Base-by-base conservation (phyloP, 2,888 invertebrate genomes). In the Piscicola geometra region DNA sequence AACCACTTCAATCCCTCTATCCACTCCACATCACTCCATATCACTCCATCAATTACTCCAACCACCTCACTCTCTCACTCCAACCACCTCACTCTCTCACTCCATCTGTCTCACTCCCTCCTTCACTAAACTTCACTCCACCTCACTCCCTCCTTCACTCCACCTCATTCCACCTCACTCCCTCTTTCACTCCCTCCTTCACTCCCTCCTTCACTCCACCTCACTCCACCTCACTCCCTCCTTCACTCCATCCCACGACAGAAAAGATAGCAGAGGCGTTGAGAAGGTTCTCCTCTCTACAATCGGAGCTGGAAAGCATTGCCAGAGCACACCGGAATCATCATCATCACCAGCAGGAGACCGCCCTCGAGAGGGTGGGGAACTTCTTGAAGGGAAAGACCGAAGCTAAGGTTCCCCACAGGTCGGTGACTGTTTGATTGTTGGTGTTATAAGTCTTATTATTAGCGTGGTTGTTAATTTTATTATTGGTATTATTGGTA, bases 231-330 rank as follows among this genome's bases (percentile, higher is more conserved):
- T 15, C 41, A 41, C 5, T 15, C 41, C 5, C 5, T 15, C 41
- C 5, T 15, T 15, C 41, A 41, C 41, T 9, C 41, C 41, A 41
- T 15, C 41, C 21, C 21, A 25, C 78, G 77, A 66, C 86, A 91
- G 95, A 97, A 87, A 98, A 98, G 86, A 88, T 98, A 81, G 97
- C 98, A 0, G 98, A 98, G 88, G 98, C 97, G 0, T 95, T 93
- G 0, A 89, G 97, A 79, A 96, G 95, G 87, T 95, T 91, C 86
- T 93, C 93, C 30, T 93, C 91, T 67, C 86, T 98, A 25, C 92
- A 92, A 85, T 92, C 91, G 75, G 97, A 98, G 84, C 87, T 98
- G 1, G 91, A 89, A 78, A 85, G 86, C 1, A 87, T 88, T 1
- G 81, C 84, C 36, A 83, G 84, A 25, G 70, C 76, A 12, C 75